These are phyloP conservation scores for Drosophila cyrtoloma DNA, from an alignment of 2,888 invertebrate species.

Conservation along the genomic window DNA sequence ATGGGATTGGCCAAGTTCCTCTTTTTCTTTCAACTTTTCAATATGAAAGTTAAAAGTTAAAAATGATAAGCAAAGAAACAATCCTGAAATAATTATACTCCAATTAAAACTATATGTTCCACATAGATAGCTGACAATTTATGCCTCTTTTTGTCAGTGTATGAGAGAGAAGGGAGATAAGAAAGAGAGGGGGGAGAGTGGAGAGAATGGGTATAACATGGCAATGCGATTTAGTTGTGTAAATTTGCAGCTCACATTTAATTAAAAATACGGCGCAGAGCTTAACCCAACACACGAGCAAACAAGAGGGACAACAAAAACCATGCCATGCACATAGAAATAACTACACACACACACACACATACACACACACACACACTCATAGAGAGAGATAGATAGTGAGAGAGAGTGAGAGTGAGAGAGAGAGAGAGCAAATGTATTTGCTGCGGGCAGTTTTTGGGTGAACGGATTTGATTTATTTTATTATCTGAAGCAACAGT, in stretches of 20 bases:
- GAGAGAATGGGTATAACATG: conserved; percentile 22
- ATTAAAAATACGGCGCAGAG: conserved; percentile 56
- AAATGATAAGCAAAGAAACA: background rate
- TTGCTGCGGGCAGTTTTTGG: conserved; percentile 34
- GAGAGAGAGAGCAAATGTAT: conserved; percentile 2
- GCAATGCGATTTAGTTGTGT: conserved; percentile 65
- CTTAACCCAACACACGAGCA: conserved; percentile 29
- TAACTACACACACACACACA: conserved; percentile 18
- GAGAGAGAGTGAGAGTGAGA: background rate
- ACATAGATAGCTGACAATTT: background rate
- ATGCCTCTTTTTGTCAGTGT: background rate
- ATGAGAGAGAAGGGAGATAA: background rate
- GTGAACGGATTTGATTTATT: conserved; percentile 72
- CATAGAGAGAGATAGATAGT: background rate
- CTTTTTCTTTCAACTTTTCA: background rate
- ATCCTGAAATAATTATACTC: background rate
- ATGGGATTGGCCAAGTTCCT: background rate
- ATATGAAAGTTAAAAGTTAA: background rate
- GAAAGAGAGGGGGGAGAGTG: background rate
- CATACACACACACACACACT: background rate
- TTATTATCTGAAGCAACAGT: conserved; percentile 61
- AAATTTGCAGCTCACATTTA: conserved; percentile 67
- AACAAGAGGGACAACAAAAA: conserved; percentile 28
- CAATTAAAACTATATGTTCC: background rate
- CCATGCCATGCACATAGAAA: conserved; percentile 39